Evolutionary conservation across 2,113 vertebrate genomes (phyloP), one percentile per base, ranked within the genome.

Genomic region (Edolisoma coerulescens): DNA sequence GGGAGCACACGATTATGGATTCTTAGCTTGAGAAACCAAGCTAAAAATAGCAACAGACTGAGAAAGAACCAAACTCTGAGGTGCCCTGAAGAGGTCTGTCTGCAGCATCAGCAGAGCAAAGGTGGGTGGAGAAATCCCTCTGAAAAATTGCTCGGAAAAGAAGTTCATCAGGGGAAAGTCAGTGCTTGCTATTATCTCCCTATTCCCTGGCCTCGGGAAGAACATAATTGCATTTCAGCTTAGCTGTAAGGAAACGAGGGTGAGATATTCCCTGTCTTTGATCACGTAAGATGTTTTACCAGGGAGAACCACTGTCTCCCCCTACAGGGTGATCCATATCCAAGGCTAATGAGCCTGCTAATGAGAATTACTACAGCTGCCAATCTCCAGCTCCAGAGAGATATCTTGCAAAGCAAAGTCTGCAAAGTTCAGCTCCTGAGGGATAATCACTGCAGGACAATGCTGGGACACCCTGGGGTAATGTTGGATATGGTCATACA

Each of bases 311-410:
- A 68, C 79, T 93, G 95, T 96, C 95, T 96, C 92, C 93, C 95
- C 85, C 95, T 96, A 94, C 82, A 93, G 93, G 47, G 89, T 94
- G 92, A 95, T 94, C 54, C 44, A 5, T 83, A 96, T 91, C 93
- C 26, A 26, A 91, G 70, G 84, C 67, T 96, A 96, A 95, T 89
- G 93, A 92, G 61, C 49, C 56, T 67, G 73, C 69, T 97, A 87
- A 92, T 37, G 63, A 93, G 54, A 30, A 87, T 95, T 85, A 80
- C 56, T 52, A 42, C 30, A 76, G 33, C 57, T 74, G 63, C 70
- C 16, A 28, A 83, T 69, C 87, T 87, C 63, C 89, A 79, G 74
- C 49, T 82, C 81, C 57, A 71, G 44, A 71, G 68, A 81, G 56
- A 53, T 13, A 82, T 45, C 49, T 59, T 5, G 35, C 59, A 42